Evolutionary conservation across 2,113 vertebrate species (phyloP).

Genomic region (Anguilla rostrata): DNA sequence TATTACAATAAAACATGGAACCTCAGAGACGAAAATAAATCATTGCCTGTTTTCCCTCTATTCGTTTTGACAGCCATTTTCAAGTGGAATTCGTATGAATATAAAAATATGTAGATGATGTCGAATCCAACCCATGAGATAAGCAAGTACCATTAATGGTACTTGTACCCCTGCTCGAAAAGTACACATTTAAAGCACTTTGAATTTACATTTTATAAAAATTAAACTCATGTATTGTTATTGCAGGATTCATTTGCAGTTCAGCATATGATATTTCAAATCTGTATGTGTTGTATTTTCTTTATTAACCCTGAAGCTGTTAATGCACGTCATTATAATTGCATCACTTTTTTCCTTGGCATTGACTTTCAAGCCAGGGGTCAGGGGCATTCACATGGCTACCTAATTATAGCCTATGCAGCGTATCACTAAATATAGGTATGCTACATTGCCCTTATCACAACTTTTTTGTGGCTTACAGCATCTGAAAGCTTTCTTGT

Average conservation of each 20-base stretch:
- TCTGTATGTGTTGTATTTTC: neutral
- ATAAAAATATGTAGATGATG: neutral
- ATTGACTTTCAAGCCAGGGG: neutral
- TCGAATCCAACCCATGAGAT: neutral
- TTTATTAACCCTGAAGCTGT: neutral
- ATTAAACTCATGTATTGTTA: neutral
- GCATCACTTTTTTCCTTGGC: neutral
- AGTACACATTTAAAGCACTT: neutral
- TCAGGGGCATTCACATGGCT: neutral
- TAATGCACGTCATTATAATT: neutral
- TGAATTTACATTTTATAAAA: neutral
- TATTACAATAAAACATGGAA: neutral
- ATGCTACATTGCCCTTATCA: neutral
- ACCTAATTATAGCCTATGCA: neutral
- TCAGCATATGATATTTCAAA: neutral
- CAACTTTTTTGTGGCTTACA: neutral
- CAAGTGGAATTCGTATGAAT: neutral
- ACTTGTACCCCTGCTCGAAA: too few species aligned
- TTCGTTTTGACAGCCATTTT: neutral
- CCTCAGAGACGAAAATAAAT: neutral
- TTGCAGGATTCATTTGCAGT: neutral
- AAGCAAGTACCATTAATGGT: too few species aligned
- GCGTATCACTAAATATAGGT: neutral
- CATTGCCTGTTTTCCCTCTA: neutral
- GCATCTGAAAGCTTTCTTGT: constrained; percentile 14